Conservation (phyloP, 2,113 vertebrate species). For the Perccottus glenii region DNA sequence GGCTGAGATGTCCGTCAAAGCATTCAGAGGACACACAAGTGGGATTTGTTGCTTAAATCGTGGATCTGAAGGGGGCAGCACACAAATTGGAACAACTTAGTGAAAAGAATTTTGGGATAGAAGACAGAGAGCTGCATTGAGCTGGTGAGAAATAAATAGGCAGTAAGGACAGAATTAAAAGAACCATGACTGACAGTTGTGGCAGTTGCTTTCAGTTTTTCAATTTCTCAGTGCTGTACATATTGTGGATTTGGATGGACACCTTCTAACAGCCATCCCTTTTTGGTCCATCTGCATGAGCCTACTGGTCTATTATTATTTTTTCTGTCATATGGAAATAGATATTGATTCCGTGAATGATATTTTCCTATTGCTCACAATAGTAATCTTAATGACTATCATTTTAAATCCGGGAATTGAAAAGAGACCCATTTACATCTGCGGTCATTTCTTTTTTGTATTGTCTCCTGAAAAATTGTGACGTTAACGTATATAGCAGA, state of each 20-base stretch:
- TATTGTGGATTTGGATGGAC: conserved; percentile 47
- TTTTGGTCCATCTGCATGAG: conserved; percentile 61
- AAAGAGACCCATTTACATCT: conserved; percentile 87
- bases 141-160: conserved; percentile 4
- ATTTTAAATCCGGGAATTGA: conserved; percentile 75
- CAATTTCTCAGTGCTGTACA: conserved; percentile 20
- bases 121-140: conserved; percentile 15
- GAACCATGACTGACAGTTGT: conserved; percentile 63
- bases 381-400: conserved; percentile 70
- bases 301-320: conserved; percentile 70
- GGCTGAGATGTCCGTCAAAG: conserved; percentile 39
- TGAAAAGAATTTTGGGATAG: conserved; percentile 1
- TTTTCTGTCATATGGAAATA: conserved; percentile 81
- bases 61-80: background rate
- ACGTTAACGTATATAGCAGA: conserved; percentile 81
- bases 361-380: conserved; percentile 88
- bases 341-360: conserved; percentile 74
- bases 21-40: conserved; percentile 19
- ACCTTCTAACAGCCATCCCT: conserved; percentile 67
- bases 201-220: conserved; percentile 60
- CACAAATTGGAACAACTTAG: background rate
- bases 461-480: conserved; percentile 70
- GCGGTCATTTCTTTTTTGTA: conserved; percentile 78
- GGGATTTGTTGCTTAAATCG: conserved; percentile 19
- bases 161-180: conserved; percentile 29